Percentiles rank a stretch among this genome's conserved stretches.
Conservation (phyloP, 2,888 invertebrate species). For the Lobophora halterata region DNA sequence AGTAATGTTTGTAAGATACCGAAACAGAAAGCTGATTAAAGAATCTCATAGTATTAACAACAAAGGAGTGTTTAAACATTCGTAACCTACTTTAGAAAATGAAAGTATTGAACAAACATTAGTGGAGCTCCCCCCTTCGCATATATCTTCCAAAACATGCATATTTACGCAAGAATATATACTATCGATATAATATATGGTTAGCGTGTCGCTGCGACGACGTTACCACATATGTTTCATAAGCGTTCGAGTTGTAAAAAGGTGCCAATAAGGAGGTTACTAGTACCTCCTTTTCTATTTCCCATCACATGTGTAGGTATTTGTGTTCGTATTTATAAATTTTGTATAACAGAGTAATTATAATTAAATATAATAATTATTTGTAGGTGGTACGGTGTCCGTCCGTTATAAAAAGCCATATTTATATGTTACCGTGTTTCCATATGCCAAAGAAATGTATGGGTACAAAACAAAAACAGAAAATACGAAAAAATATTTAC, state of each 20-base stretch:
- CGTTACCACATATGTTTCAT: slow-evolving; percentile 18
- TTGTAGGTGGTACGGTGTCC: slow-evolving; percentile 45
- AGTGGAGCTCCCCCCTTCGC: slow-evolving; percentile 9
- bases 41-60: slow-evolving; percentile 5
- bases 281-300: slow-evolving; percentile 12
- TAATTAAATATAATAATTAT: slow-evolving; percentile 8
- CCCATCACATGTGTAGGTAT: slow-evolving; percentile 23
- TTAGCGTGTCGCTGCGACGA: neutral
- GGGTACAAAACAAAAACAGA: slow-evolving; percentile 55
- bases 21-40: slow-evolving; percentile 1
- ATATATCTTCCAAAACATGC: slow-evolving; percentile 12
- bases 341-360: neutral
- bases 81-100: slow-evolving; percentile 21
- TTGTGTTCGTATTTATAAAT: slow-evolving; percentile 11
- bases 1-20: slow-evolving; percentile 1
- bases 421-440: slow-evolving; percentile 49
- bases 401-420: slow-evolving; percentile 54
- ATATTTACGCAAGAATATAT: slow-evolving; percentile 17
- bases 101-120: slow-evolving; percentile 20
- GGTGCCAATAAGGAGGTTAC: slow-evolving; percentile 21
- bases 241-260: slow-evolving; percentile 9
- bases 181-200: slow-evolving; percentile 16
- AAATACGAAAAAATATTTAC: slow-evolving; percentile 38
- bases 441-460: slow-evolving; percentile 70
- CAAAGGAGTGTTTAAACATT: neutral